phyloP scores from a whole-genome alignment of 2,113 vertebrate genomes.

The Actenoides hombroni region DNA sequence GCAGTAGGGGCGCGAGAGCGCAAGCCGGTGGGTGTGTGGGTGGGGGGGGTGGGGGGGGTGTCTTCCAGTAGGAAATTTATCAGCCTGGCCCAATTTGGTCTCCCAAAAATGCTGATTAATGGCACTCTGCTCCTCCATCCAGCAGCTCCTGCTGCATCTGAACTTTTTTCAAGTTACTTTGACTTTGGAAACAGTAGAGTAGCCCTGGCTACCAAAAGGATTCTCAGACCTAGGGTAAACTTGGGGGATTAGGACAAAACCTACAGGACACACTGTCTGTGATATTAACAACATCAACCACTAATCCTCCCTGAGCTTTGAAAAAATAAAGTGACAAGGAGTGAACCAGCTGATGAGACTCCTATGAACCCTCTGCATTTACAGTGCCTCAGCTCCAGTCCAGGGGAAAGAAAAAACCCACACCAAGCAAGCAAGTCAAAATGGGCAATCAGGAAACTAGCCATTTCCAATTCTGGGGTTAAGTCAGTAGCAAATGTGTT shows the following conservation, averaged over 20 bases:
- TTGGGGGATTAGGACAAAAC: background rate
- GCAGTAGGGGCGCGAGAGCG: background rate
- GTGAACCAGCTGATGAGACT: background rate
- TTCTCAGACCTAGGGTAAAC: background rate
- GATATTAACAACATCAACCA: background rate
- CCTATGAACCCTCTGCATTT: background rate
- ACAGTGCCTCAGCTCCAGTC: background rate
- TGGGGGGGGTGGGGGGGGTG: rapidly evolving
- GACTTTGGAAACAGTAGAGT: background rate
- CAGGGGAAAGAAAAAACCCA: background rate
- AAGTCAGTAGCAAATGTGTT: background rate
- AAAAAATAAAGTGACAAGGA: background rate
- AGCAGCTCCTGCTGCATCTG: background rate
- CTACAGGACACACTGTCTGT: rapidly evolving
- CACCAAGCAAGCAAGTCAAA: background rate
- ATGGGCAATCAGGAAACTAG: background rate
- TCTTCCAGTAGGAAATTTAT: background rate
- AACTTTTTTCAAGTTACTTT: background rate
- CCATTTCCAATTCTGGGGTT: background rate
- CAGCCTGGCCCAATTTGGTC: background rate
- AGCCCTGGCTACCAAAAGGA: background rate
- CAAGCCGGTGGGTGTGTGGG: background rate
- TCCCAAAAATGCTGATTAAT: background rate
- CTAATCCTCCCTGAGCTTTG: background rate
- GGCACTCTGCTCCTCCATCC: background rate